Percentiles rank a stretch among this genome's conserved stretches.
Evolutionary conservation across 2,797 vertebrate genomes (phyloP).

Genomic region (Arnoldichthys spilopterus): DNA sequence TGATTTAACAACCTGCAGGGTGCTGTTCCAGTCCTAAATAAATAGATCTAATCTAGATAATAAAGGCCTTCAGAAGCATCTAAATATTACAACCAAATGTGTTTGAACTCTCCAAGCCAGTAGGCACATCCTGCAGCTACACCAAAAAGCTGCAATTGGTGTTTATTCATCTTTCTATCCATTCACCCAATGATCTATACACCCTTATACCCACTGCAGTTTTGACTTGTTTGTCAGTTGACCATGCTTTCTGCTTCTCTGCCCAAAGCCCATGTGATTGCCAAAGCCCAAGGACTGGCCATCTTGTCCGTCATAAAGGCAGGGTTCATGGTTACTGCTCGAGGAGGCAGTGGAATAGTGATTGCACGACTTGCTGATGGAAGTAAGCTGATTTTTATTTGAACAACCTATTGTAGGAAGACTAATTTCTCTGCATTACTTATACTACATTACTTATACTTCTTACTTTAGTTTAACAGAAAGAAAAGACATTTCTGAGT

Average conservation of each 20-base stretch:
- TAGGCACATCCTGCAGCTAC: no score
- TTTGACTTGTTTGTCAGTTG: neutral
- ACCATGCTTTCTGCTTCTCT: neutral
- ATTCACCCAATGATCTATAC: neutral
- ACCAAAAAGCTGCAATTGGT: no score
- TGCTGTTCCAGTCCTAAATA: no score
- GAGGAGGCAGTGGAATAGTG: slow-evolving; percentile 94
- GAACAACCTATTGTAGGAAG: neutral
- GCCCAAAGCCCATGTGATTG: slow-evolving; percentile 89
- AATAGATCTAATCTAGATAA: no score
- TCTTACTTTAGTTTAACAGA: neutral
- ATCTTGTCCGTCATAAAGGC: slow-evolving; percentile 94
- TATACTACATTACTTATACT: neutral
- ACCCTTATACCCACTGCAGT: neutral
- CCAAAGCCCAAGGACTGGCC: slow-evolving; percentile 93
- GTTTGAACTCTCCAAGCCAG: no score
- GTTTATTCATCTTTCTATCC: neutral
- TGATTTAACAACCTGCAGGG: no score
- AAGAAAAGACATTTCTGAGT: no score
- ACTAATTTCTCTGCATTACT: neutral
- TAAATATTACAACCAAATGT: no score
- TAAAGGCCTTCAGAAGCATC: no score
- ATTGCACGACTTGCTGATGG: slow-evolving; percentile 86
- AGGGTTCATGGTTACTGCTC: slow-evolving; percentile 93
- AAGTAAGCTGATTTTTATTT: slow-evolving; percentile 78